Percentiles rank a stretch among this genome's conserved stretches.
phyloP scores from a whole-genome alignment of 1,140 invertebrate species.

The Aricia agestis region DNA sequence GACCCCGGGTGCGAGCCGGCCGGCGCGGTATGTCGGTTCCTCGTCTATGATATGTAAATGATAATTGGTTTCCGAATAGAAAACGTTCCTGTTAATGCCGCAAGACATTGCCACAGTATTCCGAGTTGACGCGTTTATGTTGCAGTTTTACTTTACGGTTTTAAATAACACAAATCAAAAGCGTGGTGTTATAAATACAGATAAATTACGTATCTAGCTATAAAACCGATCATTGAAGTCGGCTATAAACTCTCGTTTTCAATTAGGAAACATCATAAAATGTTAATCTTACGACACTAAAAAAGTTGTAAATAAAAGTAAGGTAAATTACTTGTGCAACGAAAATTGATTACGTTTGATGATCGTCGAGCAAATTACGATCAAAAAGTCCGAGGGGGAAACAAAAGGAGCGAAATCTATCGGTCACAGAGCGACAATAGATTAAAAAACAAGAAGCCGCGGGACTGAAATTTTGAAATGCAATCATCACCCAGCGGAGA shows the following conservation, averaged over 20 bases:
- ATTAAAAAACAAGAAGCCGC: slow-evolving; percentile 12
- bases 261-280: neutral
- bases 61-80: slow-evolving; percentile 70
- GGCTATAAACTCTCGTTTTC: neutral
- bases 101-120: slow-evolving; percentile 39
- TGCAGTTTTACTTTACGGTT: neutral
- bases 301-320: neutral
- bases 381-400: neutral
- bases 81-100: slow-evolving; percentile 53
- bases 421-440: slow-evolving; percentile 13
- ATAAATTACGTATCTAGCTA: neutral
- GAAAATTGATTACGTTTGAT: neutral
- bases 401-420: neutral
- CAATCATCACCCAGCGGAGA: slow-evolving; percentile 43
- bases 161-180: neutral
- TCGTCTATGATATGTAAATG: slow-evolving; percentile 71
- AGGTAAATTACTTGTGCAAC: neutral
- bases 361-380: neutral
- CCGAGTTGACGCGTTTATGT: neutral
- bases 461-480: slow-evolving; percentile 46
- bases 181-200: neutral
- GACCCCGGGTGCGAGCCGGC: slow-evolving; percentile 61
- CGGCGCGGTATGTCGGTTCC: slow-evolving; percentile 54
- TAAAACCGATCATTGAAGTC: neutral
- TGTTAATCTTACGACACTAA: neutral